Evolutionary conservation across 1,140 invertebrate species (phyloP), one percentile per base, ranked within the genome.

Genomic region (Ylistrum balloti): DNA sequence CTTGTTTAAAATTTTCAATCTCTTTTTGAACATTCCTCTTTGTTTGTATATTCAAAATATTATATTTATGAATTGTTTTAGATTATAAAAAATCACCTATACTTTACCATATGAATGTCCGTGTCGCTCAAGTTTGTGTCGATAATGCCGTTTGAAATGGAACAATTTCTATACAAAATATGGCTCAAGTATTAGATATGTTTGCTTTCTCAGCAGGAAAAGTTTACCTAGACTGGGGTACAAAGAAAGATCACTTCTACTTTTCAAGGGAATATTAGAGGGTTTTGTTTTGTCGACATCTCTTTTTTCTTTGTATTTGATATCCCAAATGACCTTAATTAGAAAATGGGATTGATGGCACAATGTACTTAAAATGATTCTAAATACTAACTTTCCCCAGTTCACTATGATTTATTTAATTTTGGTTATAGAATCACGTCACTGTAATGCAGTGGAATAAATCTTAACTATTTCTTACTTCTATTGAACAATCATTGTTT

Each of bases 331-430:
- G 28, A 74, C 28, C 56, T 74, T 0, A 74, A 74, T 74, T 74
- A 15, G n/a, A 74, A 74, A 74, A 74, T 74, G 28, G 28, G 56
- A 74, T 74, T 74, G 28, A 74, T 74, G 56, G 56, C 56, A 74
- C 56, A n/a, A 5, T 74, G 56, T 74, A 74, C 56, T 74, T 74
- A 74, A 28, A 74, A 74, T 5, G 45, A 15, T 11, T n/a, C n/a
- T n/a, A n/a, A n/a, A n/a, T n/a, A n/a, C n/a, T n/a, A n/a, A n/a
- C n/a, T n/a, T n/a, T n/a, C n/a, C n/a, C n/a, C n/a, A n/a, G n/a
- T n/a, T n/a, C n/a, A n/a, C n/a, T n/a, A n/a, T n/a, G n/a, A n/a
- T n/a, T n/a, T n/a, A n/a, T n/a, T n/a, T n/a, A n/a, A n/a, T n/a
- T n/a, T n/a, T n/a, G n/a, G n/a, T n/a, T n/a, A n/a, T n/a, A n/a